Base-by-base conservation (phyloP, 2,113 vertebrate genomes). In the Mormoops blainvillei region DNA sequence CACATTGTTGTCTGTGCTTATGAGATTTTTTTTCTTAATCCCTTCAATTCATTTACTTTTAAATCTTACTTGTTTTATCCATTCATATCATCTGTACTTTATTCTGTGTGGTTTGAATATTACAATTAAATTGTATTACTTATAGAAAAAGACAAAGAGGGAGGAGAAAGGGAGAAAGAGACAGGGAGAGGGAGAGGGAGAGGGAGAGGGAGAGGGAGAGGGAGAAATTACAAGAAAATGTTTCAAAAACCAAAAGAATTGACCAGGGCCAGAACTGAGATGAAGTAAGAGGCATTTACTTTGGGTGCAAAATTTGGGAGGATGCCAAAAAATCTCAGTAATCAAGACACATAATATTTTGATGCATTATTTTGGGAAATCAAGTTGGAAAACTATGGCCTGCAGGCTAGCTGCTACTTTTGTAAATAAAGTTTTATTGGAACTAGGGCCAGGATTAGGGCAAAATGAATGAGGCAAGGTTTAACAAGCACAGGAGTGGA, bases 161-260 rank as follows among this genome's bases (percentile, higher is more conserved):
- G 3, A 52, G 20, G 36, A 70, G 67, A 70, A 13, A 70, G n/a
- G 20, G 36, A 70, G 20, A 68, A 18, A 54, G 52, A 54, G 52
- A 54, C 13, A 48, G 7, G n/a, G n/a, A n/a, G n/a, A n/a, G n/a
- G n/a, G n/a, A n/a, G n/a, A n/a, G n/a, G n/a, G n/a, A n/a, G n/a
- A 48, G 48, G 48, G 48, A 48, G 48, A 48, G 48, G n/a, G n/a
- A 48, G 24, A 61, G 58, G 26, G 41, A 74, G 26, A 36, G 18
- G 54, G 10, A 77, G 11, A 58, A 41, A 89, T n/a, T 81, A 81
- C 8, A 93, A 83, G 45, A 58, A 84, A 86, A 80, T 33, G 56
- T 89, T 86, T 82, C 80, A 95, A 91, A 83, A 63, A n/a, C 77
- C 45, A 71, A 91, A 87, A 87, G 24, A 90, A 52, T n/a, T 87